Percentiles rank a stretch among this genome's conserved stretches.
Conservation (phyloP, 2,113 vertebrate genomes). For the Psittacula cyanocephala region DNA sequence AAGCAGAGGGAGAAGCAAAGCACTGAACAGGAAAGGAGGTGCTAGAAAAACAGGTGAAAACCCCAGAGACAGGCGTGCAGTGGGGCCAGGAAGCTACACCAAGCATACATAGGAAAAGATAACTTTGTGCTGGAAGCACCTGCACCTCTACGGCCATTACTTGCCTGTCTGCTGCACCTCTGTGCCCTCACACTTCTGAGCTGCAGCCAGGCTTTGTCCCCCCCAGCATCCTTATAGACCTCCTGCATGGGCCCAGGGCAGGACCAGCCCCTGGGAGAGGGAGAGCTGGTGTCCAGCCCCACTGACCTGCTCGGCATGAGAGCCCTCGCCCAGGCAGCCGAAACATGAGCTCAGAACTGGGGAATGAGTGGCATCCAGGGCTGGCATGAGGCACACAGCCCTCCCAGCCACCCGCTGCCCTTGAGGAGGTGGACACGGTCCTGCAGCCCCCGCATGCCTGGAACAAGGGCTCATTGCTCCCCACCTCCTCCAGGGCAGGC, state of each 20-base stretch:
- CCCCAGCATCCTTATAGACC: not conserved
- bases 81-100: not conserved
- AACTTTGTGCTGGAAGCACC: not conserved
- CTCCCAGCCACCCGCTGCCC: conserved; percentile 12
- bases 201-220: not conserved
- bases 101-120: not conserved
- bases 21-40: not conserved
- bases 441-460: not conserved
- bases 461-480: not conserved
- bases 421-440: not conserved
- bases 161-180: not conserved
- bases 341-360: conserved; percentile 60
- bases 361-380: conserved; percentile 52
- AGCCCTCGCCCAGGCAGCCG: not conserved
- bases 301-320: not conserved
- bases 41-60: conserved; percentile 16
- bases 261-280: not conserved
- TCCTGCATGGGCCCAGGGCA: not conserved
- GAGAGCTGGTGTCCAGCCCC: not conserved
- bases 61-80: not conserved
- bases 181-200: not conserved
- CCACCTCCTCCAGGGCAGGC: not conserved
- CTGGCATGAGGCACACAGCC: not conserved
- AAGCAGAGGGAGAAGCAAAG: not conserved
- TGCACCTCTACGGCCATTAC: fast-evolving